Percentiles rank a stretch among this genome's conserved stretches.
These are phyloP conservation scores for Corythucha ciliata DNA, from an alignment of 2,888 invertebrate species.

Conservation along the genomic window DNA sequence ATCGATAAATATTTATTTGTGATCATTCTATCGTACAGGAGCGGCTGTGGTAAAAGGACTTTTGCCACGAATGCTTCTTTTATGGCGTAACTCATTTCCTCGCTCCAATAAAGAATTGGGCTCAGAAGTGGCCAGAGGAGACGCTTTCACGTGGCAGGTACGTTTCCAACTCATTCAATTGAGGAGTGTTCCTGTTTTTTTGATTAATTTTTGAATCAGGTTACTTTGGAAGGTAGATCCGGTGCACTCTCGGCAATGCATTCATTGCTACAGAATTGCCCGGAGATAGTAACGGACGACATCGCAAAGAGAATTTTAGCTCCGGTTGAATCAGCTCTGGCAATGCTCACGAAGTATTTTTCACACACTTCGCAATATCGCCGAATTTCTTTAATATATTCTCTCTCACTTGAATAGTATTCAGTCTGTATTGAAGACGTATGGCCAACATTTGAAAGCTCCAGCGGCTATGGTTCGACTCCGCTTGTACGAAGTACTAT, in stretches of 20 bases:
- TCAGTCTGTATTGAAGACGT: constrained; percentile 71
- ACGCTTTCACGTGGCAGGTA: constrained; percentile 98
- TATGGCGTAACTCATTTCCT: constrained; percentile 98
- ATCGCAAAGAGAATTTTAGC: constrained; percentile 77
- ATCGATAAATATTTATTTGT: not conserved
- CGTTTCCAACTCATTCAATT: not conserved
- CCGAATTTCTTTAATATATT: not conserved
- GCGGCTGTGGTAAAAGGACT: constrained; percentile 86
- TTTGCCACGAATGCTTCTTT: constrained; percentile 80
- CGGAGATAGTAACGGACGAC: constrained; percentile 84
- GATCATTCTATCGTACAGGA: constrained; percentile 49
- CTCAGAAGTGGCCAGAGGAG: constrained; percentile 89
- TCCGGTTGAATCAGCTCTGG: constrained; percentile 90
- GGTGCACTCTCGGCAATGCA: constrained; percentile 94
- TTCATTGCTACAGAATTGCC: constrained; percentile 83
- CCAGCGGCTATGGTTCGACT: constrained; percentile 88
- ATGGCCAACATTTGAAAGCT: constrained; percentile 87
- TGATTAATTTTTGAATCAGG: constrained; percentile 42
- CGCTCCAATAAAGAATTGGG: constrained; percentile 92
- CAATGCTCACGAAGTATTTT: constrained; percentile 84
- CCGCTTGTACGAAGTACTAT: constrained; percentile 80
- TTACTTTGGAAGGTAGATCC: constrained; percentile 90
- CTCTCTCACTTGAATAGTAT: constrained; percentile 50
- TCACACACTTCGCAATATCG: not conserved
- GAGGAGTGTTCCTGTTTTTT: not conserved